These are phyloP conservation scores for Spodoptera litura DNA, from an alignment of 1,140 invertebrate species.

Conservation along the genomic window DNA sequence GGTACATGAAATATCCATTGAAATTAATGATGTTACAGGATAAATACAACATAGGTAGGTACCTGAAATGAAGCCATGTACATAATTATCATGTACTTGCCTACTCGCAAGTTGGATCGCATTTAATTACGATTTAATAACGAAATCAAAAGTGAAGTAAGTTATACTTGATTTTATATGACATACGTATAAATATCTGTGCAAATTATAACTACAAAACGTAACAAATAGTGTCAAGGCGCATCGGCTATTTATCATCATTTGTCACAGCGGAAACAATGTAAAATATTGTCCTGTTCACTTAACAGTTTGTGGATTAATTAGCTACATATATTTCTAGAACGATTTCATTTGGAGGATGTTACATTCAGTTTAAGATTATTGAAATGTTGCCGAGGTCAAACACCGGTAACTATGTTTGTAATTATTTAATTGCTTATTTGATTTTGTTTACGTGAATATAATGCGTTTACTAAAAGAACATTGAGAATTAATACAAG, in stretches of 20 bases:
- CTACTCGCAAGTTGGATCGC: too few species aligned
- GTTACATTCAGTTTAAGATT: background rate
- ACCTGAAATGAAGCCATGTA: too few species aligned
- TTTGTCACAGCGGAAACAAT: conserved; percentile 14
- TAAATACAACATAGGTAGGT: background rate
- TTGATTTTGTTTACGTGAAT: background rate
- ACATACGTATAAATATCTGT: background rate
- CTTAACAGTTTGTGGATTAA: background rate
- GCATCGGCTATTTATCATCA: conserved; percentile 6
- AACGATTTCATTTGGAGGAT: background rate
- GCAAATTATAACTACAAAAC: background rate
- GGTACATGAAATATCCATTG: background rate
- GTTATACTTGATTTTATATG: too few species aligned
- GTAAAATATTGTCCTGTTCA: conserved; percentile 29
- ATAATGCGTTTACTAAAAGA: background rate
- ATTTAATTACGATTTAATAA: background rate
- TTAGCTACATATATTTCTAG: background rate
- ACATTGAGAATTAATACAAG: conserved; percentile 17
- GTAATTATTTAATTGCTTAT: background rate
- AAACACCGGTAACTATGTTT: background rate
- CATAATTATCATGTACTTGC: too few species aligned
- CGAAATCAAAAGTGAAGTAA: background rate
- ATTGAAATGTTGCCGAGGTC: background rate
- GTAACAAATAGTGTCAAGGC: conserved; percentile 33
- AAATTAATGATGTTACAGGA: background rate